Percentiles rank a stretch among this genome's conserved stretches.
Evolutionary conservation across 2,113 vertebrate species (phyloP).

Genomic region (Mustelus asterias): DNA sequence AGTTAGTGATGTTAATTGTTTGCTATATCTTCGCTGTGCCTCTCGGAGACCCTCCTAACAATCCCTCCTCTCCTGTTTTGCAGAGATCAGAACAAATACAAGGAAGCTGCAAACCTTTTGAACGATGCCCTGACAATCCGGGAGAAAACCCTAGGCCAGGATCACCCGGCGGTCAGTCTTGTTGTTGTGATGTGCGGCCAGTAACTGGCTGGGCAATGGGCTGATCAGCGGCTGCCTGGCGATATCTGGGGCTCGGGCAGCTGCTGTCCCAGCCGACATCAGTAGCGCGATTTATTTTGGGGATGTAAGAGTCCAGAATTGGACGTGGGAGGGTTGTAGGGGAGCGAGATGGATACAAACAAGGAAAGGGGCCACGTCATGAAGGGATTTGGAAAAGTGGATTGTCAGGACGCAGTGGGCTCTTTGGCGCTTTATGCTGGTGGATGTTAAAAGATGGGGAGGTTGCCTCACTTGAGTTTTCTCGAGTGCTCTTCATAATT

Average conservation of each 20-base stretch:
- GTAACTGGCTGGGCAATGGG: background rate
- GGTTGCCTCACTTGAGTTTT: background rate
- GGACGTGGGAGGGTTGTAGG: background rate
- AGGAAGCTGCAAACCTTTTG: constrained; percentile 76
- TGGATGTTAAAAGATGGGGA: background rate
- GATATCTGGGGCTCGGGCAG: background rate
- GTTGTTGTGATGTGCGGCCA: background rate
- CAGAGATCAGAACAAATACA: constrained; percentile 87
- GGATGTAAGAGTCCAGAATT: background rate
- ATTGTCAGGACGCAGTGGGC: background rate
- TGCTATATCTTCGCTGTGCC: background rate
- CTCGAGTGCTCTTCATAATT: background rate
- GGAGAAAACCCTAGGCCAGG: constrained; percentile 71
- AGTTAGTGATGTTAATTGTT: background rate
- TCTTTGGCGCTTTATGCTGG: background rate
- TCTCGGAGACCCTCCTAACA: background rate
- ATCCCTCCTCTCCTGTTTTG: background rate
- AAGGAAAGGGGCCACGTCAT: background rate
- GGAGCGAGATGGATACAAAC: background rate
- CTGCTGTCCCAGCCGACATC: background rate
- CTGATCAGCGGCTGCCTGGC: background rate
- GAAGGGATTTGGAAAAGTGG: background rate
- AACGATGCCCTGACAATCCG: constrained; percentile 75
- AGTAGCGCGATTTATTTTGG: background rate
- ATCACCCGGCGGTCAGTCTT: constrained; percentile 70